Evolutionary conservation across 1,140 invertebrate species (phyloP).

Genomic region (Phortica variegata): DNA sequence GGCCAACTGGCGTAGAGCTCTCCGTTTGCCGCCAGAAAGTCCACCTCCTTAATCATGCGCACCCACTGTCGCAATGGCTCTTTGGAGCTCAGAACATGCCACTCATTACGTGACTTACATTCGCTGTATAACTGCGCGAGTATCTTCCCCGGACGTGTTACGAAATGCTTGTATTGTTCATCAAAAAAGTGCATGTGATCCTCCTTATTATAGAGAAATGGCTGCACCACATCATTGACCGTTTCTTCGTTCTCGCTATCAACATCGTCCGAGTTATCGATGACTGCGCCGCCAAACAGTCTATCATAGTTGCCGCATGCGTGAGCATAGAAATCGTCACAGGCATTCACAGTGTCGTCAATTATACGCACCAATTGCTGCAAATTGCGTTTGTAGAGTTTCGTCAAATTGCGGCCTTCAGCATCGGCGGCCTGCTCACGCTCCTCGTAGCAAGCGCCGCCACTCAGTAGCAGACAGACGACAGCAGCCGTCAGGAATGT

Average conservation of each 20-base stretch:
- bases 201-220: conserved; percentile 42
- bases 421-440: too few relatives aligned
- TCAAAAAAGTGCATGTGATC: conserved; percentile 45
- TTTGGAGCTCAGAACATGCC: background rate
- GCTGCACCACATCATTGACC: conserved; percentile 27
- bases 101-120: conserved; percentile 17
- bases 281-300: background rate
- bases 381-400: conserved; percentile 33
- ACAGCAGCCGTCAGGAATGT: too few relatives aligned
- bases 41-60: conserved; percentile 26
- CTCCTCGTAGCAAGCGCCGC: too few relatives aligned
- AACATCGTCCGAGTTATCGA: background rate
- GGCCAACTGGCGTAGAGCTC: conserved; percentile 28
- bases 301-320: conserved; percentile 35
- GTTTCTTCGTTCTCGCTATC: background rate
- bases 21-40: conserved; percentile 23
- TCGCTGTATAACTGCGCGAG: conserved; percentile 30
- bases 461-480: too few relatives aligned
- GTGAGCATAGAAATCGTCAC: conserved; percentile 44
- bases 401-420: too few relatives aligned
- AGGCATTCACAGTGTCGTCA: conserved; percentile 29
- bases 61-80: conserved; percentile 11
- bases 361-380: conserved; percentile 26
- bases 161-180: conserved; percentile 23
- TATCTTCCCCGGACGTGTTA: conserved; percentile 25